These are phyloP conservation scores for Augochlorella aurata DNA, from an alignment of 2,888 invertebrate species.

Conservation along the genomic window DNA sequence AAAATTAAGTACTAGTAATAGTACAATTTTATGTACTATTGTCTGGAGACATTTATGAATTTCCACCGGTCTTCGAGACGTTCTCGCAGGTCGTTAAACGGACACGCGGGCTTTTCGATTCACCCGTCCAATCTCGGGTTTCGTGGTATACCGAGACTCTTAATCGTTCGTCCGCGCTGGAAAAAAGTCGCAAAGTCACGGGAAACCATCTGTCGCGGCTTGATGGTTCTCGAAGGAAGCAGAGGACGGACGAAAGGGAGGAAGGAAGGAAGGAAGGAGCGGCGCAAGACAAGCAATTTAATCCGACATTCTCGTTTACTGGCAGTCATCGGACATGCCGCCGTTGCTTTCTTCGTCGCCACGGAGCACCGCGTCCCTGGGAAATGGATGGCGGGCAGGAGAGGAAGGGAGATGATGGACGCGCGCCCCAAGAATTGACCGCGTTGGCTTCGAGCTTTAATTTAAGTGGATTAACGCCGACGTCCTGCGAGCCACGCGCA, in stretches of 20 bases:
- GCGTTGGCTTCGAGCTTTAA: conserved; percentile 2
- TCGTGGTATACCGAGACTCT: conserved; percentile 43
- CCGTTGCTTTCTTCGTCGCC: conserved; percentile 33
- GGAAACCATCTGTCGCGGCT: conserved; percentile 46
- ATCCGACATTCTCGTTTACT: conserved; percentile 59
- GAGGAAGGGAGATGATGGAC: conserved; percentile 24
- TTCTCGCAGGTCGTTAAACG: conserved; percentile 24
- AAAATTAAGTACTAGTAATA: too few relatives aligned
- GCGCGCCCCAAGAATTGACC: neutral
- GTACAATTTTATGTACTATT: too few relatives aligned
- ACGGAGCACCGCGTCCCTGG: conserved; percentile 2
- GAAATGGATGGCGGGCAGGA: conserved; percentile 27
- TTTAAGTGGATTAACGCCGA: conserved; percentile 3
- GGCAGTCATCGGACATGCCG: conserved; percentile 42
- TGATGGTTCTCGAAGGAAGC: conserved; percentile 7
- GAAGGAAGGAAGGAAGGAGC: neutral
- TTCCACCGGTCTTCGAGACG: neutral
- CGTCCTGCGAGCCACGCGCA: neutral
- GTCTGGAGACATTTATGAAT: too few relatives aligned
- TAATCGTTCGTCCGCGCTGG: conserved; percentile 44
- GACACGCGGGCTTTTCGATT: conserved; percentile 31
- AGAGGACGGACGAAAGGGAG: neutral
- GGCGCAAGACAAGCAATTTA: conserved; percentile 63
- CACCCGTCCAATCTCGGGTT: conserved; percentile 33
- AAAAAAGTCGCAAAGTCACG: conserved; percentile 63